Base-by-base conservation (phyloP, 2,888 invertebrate genomes). In the Tethea ocularis region DNA sequence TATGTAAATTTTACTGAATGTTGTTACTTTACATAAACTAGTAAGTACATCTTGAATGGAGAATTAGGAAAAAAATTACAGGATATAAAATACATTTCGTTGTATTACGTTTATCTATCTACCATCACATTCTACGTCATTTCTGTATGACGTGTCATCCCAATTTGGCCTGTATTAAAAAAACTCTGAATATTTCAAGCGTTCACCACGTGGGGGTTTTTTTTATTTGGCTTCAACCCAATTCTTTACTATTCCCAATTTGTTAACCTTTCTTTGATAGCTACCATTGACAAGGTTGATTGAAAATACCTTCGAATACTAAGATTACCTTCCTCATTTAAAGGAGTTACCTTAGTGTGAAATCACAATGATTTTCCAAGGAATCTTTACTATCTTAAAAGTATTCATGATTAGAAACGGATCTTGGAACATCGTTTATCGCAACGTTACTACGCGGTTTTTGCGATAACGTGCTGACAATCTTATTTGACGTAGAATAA, bases 401-500 rank as follows among this genome's bases (percentile, higher is more conserved):
- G 6, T 41, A 3, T 17, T 41, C n/a, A n/a, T 20, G 46, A 46
- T 46, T 46, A 20, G 46, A 46, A 46, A 46, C 46, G 46, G 46
- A 46, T 46, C 46, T 46, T 46, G 2, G 10, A 20, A 10, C 15
- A 46, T 46, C 8, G 3, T 46, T 46, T 46, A 46, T 46, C 46
- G 20, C 7, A 20, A 4, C 17, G 46, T 46, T 46, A 46, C 41
- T 46, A 46, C 13, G 41, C 41, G 41, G 20, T 10, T 10, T 20
- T 46, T 8, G 20, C 20, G 46, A 46, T 46, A 46, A 46, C 46
- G 15, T 17, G 10, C 20, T 46, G 20, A 10, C 46, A 20, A 46
- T 20, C 46, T 46, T 46, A 46, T 46, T 46, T 46, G 46, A 20
- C 46, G 46, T 46, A 46, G 46, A 20, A 46, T 46, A 20, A 20